A percentile compares a stretch with the other conserved stretches of the same genome.
Conservation (phyloP, 1,140 invertebrate species). For the Neotoxoptera formosana region DNA sequence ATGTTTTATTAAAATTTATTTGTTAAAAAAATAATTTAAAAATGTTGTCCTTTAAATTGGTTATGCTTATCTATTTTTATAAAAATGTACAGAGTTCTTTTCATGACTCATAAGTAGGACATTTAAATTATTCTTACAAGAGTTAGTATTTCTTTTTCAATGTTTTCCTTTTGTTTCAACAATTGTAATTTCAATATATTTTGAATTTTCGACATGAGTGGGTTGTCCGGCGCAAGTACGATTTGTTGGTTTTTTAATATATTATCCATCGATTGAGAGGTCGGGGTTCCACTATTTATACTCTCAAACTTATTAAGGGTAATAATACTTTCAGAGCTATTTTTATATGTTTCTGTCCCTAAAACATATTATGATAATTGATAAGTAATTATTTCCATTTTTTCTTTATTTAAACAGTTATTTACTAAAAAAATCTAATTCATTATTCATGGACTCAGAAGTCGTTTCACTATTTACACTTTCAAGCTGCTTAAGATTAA, state of each 20-base stretch:
- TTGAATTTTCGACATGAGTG: conserved; percentile 43
- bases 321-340: background rate
- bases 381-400: background rate
- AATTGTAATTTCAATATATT: conserved; percentile 43
- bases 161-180: conserved; percentile 31
- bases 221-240: conserved; percentile 32
- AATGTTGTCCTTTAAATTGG: background rate
- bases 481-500: background rate
- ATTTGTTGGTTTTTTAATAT: conserved; percentile 23
- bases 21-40: background rate
- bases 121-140: conserved; percentile 28
- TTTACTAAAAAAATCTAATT: background rate
- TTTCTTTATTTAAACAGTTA: background rate
- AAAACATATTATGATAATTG: too few species aligned
- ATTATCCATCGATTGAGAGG: background rate
- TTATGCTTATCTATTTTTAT: background rate
- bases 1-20: too few species aligned
- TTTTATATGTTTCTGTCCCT: background rate
- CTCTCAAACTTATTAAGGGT: background rate
- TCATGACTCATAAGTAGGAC: background rate
- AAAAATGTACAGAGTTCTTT: too few species aligned
- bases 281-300: background rate
- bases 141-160: conserved; percentile 30
- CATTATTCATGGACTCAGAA: background rate
- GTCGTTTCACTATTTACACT: background rate